Base-by-base conservation (phyloP, 1,140 invertebrate species). In the Glossosoma conforme region DNA sequence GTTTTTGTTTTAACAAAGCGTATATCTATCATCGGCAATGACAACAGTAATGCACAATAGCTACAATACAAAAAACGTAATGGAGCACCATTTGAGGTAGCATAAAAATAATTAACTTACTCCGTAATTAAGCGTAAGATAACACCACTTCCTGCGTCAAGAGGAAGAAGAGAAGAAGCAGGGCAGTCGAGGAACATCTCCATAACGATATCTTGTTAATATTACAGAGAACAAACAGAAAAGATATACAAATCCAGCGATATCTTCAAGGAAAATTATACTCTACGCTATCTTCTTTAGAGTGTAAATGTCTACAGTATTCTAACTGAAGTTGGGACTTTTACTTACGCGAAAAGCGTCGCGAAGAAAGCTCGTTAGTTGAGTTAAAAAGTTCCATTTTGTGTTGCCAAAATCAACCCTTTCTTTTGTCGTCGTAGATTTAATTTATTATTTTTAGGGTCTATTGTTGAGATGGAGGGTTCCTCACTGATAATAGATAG, bases 41-140 rank as follows among this genome's bases (percentile, higher is more conserved):
- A n/a, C n/a, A n/a, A n/a, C n/a, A n/a, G n/a, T n/a, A n/a, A n/a
- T n/a, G n/a, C n/a, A n/a, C n/a, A n/a, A n/a, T n/a, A n/a, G n/a
- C n/a, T n/a, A n/a, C n/a, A n/a, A n/a, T n/a, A n/a, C n/a, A n/a
- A n/a, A n/a, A n/a, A n/a, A n/a, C n/a, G n/a, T n/a, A n/a, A n/a
- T n/a, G n/a, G n/a, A n/a, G n/a, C n/a, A n/a, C n/a, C n/a, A n/a
- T n/a, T n/a, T n/a, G n/a, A n/a, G n/a, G n/a, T n/a, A n/a, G n/a
- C n/a, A 58, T 53, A 58, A 53, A 53, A 58, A 58, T 58, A 58
- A 58, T 58, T 53, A 58, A 58, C 50, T 58, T 28, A 50, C 44
- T 58, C 50, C 51, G 50, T 58, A 58, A 58, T 58, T 53, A 58
- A 58, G 50, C 24, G 13, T 46, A 45, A 58, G 55, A 58, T 58